phyloP scores from a whole-genome alignment of 2,797 vertebrate species.

The Chaunax sp. region DNA sequence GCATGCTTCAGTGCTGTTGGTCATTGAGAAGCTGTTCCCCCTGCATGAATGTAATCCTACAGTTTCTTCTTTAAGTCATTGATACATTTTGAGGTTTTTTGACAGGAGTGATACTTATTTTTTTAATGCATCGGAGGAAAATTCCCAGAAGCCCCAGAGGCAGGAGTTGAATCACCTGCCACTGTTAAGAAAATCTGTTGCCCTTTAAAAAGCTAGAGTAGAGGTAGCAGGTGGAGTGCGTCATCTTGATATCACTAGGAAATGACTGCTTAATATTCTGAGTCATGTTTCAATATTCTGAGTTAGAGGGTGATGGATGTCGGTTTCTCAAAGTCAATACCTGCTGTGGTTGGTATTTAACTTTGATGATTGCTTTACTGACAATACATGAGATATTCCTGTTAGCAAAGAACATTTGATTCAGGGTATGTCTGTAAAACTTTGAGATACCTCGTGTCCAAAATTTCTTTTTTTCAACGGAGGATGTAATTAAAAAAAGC shows the following conservation, averaged over 20 bases:
- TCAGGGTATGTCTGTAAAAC: neutral
- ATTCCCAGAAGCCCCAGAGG: neutral
- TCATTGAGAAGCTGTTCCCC: slow-evolving; percentile 14
- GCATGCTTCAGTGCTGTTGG: neutral
- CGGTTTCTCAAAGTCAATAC: neutral
- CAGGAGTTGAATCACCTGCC: slow-evolving; percentile 27
- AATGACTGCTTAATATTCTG: neutral
- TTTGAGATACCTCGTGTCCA: neutral
- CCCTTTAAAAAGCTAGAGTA: slow-evolving; percentile 11
- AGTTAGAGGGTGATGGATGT: neutral
- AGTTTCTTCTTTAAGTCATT: slow-evolving; percentile 31
- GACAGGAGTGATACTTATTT: slow-evolving; percentile 40
- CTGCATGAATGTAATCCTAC: slow-evolving; percentile 7
- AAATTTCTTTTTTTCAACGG: no score
- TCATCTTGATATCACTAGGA: slow-evolving; percentile 9
- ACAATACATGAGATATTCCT: neutral
- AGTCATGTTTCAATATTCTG: slow-evolving; percentile 8
- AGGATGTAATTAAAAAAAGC: no score
- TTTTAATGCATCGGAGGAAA: slow-evolving; percentile 26
- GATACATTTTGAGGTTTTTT: slow-evolving; percentile 22
- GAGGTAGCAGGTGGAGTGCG: neutral
- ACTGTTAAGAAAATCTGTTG: slow-evolving; percentile 21
- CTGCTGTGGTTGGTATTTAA: neutral
- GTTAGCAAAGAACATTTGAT: neutral
- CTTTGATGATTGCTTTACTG: neutral